Evolutionary conservation across 2,113 vertebrate genomes (phyloP), one percentile per base, ranked within the genome.

Genomic region (Seriola aureovittata): DNA sequence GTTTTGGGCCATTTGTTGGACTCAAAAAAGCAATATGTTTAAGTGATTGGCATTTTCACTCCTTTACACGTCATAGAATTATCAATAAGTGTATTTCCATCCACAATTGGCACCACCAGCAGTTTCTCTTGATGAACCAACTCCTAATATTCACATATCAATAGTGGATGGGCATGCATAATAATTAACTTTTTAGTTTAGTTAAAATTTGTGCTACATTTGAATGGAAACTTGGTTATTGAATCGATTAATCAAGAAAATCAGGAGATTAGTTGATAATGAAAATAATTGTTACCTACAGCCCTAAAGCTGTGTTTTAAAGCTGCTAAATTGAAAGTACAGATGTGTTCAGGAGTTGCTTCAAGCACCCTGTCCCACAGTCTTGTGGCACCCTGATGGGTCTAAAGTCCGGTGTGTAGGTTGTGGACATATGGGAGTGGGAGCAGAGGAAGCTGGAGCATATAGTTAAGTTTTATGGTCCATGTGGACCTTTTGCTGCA

Each of bases 361-460:
- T 38, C 11, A 7, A 25, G 12, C 54, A 54, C 4, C 40, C 13
- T 16, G n/a, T 21, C 50, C 14, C 13, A 29, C 13, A 38, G 11
- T 32, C 16, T 5, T 16, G 14, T 32, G 8, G 57, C 8, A 4
- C 36, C 67, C 58, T 78, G n/a, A 75, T 71, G 65, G 63, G 74
- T 81, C 64, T 60, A 57, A 90, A 85, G 82, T 85, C 81, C 21
- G 5, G 3, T 69, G 63, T 62, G 38, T 52, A 23, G 55, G 66
- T 21, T 38, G 50, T 59, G 29, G 64, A 23, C 42, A 57, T 68
- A 74, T 60, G 65, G 68, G 32, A 71, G 82, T 63, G 62, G 73
- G 66, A 65, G 65, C 60, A 63, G 19, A 34, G n/a, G 36, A 21
- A 5, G 29, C n/a, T 50, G 0, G 9, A 40, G 12, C 32, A 42